A percentile compares a stretch with the other conserved stretches of the same genome.
Evolutionary conservation across 1,140 invertebrate genomes (phyloP).

Genomic region (Myzus persicae): DNA sequence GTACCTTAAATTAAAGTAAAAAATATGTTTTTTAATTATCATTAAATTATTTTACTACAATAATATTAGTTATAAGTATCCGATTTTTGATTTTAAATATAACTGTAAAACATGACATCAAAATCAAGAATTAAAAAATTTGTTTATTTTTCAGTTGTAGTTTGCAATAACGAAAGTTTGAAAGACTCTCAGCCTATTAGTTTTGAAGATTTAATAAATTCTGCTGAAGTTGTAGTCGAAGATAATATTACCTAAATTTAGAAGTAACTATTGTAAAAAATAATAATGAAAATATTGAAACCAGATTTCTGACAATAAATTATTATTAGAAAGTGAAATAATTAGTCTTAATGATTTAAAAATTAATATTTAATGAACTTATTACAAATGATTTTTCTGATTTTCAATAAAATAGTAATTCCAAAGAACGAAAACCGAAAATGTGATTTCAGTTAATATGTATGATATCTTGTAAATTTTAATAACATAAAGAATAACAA

Average conservation of each 20-base stretch:
- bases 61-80: neutral
- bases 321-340: constrained; percentile 4
- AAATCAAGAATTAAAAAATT: neutral
- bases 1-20: neutral
- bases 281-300: neutral
- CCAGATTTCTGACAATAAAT: neutral
- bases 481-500: too few relatives aligned
- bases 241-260: neutral
- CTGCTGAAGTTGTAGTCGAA: neutral
- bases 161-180: neutral
- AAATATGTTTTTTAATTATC: constrained; percentile 2
- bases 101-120: neutral
- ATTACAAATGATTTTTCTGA: neutral
- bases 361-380: constrained; percentile 4
- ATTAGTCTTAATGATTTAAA: constrained; percentile 22
- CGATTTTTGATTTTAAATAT: neutral
- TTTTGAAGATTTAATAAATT: neutral
- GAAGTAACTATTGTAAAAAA: neutral
- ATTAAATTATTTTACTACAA: neutral
- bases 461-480: too few relatives aligned
- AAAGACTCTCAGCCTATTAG: neutral
- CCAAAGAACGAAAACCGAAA: too few relatives aligned
- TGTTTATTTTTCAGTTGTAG: neutral
- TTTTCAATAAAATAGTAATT: constrained; percentile 16
- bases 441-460: too few relatives aligned